Base-by-base conservation (phyloP, 2,113 vertebrate species). In the Pterocles gutturalis region DNA sequence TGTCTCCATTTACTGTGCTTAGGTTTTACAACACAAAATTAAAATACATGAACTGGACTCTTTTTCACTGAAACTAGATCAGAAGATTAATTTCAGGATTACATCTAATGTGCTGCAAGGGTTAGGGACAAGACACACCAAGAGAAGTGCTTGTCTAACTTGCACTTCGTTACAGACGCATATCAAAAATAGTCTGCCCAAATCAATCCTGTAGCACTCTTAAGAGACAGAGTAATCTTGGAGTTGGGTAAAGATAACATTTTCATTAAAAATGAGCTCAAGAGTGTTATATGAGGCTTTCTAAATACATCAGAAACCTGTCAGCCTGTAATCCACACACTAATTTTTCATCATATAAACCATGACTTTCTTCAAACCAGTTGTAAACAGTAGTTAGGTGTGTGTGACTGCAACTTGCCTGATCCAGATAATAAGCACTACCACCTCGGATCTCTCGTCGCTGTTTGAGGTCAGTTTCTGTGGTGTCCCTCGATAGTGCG, bases 401-500 rank as follows among this genome's bases (percentile, higher is more conserved):
- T 28, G 7, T 13, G 4, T 20, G 36, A 45, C 10, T 62, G 34
- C 58, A 89, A 98, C 98, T 98, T 98, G 98, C 99, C 99, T 99
- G 99, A 97, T 99, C 99, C 24, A 99, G 98, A 87, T 99, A 99
- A 96, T 99, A 99, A 22, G 99, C 99, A 0, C 99, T 99, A 65
- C 99, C 99, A 9, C 97, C 97, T 28, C 99, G 98, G 89, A 99
- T 99, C 98, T 99, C 99, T 70, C 99, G 98, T 45, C 99, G 98
- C 96, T 99, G 99, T 77, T 99, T 99, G 70, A 99, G 99, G 94
- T 99, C 99, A 0, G 99, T 99, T 96, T 99, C 99, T 4, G 99
- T 99, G 49, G 99, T 99, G 94, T 99, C 99, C 70, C 99, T 98
- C 2, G 99, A 99, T 7, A 99, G 91, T 4, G 99, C 98, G 0